phyloP scores from a whole-genome alignment of 2,113 vertebrate genomes.

The Copsychus sechellarum region DNA sequence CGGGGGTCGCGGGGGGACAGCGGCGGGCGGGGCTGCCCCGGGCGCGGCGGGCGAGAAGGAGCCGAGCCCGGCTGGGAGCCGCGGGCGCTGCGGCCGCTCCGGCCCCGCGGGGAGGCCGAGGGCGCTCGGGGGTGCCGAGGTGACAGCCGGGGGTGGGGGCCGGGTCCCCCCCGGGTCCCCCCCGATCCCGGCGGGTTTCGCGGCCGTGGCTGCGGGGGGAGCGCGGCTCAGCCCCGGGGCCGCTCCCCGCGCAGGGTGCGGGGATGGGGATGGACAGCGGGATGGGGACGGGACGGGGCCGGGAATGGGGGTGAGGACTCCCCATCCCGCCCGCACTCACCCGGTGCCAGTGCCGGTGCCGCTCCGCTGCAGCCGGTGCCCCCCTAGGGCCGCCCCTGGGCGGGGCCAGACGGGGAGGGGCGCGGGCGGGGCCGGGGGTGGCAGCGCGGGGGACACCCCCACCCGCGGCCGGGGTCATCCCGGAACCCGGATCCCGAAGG shows the following conservation, averaged over 20 bases:
- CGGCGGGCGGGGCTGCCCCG: background rate
- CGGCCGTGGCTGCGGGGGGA: too few relatives aligned
- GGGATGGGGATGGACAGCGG: background rate
- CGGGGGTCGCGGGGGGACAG: background rate
- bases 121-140: background rate
- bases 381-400: background rate
- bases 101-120: background rate
- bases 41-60: background rate
- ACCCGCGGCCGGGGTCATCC: background rate
- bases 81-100: too few relatives aligned
- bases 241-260: background rate
- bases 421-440: background rate
- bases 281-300: background rate
- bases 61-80: accelerated
- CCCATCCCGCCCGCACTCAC: background rate
- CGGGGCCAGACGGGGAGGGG: background rate
- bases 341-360: background rate
- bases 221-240: background rate
- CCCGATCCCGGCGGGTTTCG: background rate
- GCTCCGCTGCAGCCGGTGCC: background rate
- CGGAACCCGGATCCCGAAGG: background rate
- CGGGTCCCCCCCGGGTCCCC: background rate
- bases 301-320: background rate
- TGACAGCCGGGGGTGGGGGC: background rate
- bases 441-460: background rate